Percentiles rank a stretch among this genome's conserved stretches.
Conservation (phyloP, 1,140 invertebrate species). For the Thalassaphorura encarpata region DNA sequence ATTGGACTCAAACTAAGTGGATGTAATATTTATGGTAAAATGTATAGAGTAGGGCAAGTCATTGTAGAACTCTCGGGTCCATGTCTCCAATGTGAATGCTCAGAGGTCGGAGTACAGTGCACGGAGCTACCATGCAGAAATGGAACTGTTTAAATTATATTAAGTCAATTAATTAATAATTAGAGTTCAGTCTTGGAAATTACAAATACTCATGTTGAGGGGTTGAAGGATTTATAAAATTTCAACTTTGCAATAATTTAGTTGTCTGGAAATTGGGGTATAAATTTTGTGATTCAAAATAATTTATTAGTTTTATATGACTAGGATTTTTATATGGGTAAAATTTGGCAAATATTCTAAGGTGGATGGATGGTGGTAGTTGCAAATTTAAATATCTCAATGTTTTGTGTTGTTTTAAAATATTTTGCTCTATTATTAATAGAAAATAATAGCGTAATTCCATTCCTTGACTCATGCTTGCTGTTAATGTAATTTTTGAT, state of each 20-base stretch:
- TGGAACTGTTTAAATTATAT: too few species aligned
- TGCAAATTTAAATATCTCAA: neutral
- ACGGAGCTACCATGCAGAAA: constrained; percentile 50
- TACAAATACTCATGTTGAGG: neutral
- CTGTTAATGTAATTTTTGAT: too few species aligned
- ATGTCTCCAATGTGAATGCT: constrained; percentile 75
- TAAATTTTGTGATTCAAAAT: too few species aligned
- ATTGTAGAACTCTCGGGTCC: constrained; percentile 70
- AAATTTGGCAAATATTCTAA: too few species aligned
- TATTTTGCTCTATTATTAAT: neutral
- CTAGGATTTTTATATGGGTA: too few species aligned
- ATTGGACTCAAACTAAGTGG: constrained; percentile 60
- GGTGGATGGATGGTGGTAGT: neutral
- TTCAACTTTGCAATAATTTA: too few species aligned
- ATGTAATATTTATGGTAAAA: constrained; percentile 83
- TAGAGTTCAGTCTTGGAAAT: neutral
- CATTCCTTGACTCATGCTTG: too few species aligned
- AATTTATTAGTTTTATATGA: too few species aligned
- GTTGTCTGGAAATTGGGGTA: too few species aligned
- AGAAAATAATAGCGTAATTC: too few species aligned
- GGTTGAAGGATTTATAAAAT: too few species aligned
- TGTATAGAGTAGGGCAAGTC: constrained; percentile 73
- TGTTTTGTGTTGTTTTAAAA: neutral
- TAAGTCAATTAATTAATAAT: neutral
- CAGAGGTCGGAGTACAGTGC: constrained; percentile 76